phyloP scores from a whole-genome alignment of 2,797 vertebrate genomes.

The Sebastes vulpes region DNA sequence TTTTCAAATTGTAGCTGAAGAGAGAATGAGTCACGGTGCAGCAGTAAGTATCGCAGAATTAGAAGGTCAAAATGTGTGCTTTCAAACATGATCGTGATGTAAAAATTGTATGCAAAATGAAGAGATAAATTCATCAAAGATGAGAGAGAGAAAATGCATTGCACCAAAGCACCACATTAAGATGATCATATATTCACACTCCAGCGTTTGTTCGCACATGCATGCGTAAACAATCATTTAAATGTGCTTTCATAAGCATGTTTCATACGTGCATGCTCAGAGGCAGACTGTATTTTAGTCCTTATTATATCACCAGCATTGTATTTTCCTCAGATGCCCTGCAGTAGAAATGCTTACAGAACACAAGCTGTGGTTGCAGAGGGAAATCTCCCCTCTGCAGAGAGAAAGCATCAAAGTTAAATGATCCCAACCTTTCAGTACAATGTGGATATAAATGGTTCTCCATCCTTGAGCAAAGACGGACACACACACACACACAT shows the following conservation, averaged over 20 bases:
- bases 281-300: conserved; percentile 14
- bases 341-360: conserved; percentile 11
- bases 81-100: conserved; percentile 6
- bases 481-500: conserved; percentile 4
- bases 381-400: conserved; percentile 22
- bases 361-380: conserved; percentile 2
- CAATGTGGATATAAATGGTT: conserved; percentile 33
- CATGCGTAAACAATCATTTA: conserved; percentile 52
- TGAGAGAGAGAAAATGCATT: conserved; percentile 17
- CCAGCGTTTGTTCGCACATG: conserved; percentile 40
- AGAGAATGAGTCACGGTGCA: background rate
- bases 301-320: conserved; percentile 19
- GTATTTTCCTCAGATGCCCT: conserved; percentile 4
- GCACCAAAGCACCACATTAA: conserved; percentile 35
- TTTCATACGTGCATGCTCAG: conserved; percentile 31
- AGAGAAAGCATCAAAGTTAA: conserved; percentile 48
- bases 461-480: conserved; percentile 53
- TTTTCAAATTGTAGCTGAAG: conserved; percentile 26
- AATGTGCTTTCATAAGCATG: conserved; percentile 56
- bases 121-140: conserved; percentile 11
- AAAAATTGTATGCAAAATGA: conserved; percentile 5
- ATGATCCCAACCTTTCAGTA: conserved; percentile 36
- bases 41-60: conserved; percentile 1
- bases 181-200: conserved; percentile 40
- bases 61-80: conserved; percentile 19